Evolutionary conservation across 2,888 invertebrate species (phyloP).

Genomic region (Drosophila trichaetosa): DNA sequence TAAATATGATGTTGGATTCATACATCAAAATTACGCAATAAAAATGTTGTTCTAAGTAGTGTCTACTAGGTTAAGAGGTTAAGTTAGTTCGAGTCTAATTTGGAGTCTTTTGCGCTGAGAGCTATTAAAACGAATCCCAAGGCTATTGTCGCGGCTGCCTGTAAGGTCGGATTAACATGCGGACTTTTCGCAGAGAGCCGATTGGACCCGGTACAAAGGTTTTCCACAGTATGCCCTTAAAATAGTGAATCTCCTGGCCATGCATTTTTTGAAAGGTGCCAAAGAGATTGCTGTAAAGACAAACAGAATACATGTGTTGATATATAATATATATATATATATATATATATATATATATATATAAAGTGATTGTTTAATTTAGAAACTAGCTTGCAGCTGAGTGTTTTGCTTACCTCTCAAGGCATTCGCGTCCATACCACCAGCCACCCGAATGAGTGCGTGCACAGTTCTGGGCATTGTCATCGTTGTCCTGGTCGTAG

Average conservation of each 20-base stretch:
- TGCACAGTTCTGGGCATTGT: constrained; percentile 68
- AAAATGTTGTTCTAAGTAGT: background rate
- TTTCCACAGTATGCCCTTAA: constrained; percentile 68
- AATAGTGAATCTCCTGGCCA: constrained; percentile 48
- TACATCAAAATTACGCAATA: background rate
- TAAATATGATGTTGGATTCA: background rate
- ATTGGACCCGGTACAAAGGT: constrained; percentile 59
- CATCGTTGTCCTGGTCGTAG: constrained; percentile 71
- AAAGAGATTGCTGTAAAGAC: constrained; percentile 57
- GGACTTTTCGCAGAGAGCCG: constrained; percentile 60
- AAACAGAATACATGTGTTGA: background rate
- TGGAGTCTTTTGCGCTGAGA: background rate
- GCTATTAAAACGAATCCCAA: background rate
- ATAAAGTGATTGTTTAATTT: background rate
- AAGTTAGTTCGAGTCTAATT: constrained; percentile 7
- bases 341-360: background rate
- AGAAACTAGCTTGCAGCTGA: background rate
- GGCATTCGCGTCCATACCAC: constrained; percentile 68
- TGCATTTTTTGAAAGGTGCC: constrained; percentile 55
- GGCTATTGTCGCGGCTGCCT: constrained; percentile 1
- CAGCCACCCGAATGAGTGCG: constrained; percentile 62
- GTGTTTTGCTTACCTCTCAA: constrained; percentile 43
- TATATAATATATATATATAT: background rate
- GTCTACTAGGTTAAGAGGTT: constrained; percentile 1
- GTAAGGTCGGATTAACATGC: constrained; percentile 61